Percentiles rank a stretch among this genome's conserved stretches.
phyloP scores from a whole-genome alignment of 2,888 invertebrate genomes.

The Calephelis perditalis region DNA sequence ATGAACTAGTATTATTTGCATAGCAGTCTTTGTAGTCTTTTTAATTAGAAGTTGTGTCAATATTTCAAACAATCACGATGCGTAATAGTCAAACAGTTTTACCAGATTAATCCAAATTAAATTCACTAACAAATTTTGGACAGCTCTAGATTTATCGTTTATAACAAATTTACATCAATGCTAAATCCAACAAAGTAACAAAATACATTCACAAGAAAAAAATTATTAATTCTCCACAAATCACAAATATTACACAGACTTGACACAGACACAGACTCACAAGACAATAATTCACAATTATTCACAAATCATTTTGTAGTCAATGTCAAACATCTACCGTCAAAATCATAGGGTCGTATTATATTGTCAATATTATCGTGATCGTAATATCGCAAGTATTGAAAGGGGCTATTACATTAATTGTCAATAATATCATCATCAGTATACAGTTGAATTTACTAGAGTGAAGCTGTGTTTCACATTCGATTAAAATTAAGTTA shows the following conservation, averaged over 20 bases:
- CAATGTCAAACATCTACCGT: too few relatives aligned
- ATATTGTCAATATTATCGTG: too few relatives aligned
- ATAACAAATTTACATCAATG: background rate
- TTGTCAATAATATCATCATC: too few relatives aligned
- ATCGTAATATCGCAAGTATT: too few relatives aligned
- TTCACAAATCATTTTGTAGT: too few relatives aligned
- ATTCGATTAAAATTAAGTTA: too few relatives aligned
- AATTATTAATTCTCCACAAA: background rate
- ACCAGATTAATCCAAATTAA: slow-evolving; percentile 5
- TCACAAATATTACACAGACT: background rate
- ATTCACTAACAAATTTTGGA: background rate
- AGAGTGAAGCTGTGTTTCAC: too few relatives aligned
- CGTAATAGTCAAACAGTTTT: slow-evolving; percentile 3
- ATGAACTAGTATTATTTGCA: background rate
- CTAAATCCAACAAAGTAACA: background rate
- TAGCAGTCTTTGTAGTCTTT: background rate
- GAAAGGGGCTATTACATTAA: too few relatives aligned
- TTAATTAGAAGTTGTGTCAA: slow-evolving; percentile 8
- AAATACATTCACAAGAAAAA: background rate
- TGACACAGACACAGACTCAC: too few relatives aligned
- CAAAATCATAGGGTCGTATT: too few relatives aligned
- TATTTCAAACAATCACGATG: slow-evolving; percentile 8
- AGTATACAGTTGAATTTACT: too few relatives aligned
- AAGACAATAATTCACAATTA: background rate
- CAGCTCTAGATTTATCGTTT: background rate